Evolutionary conservation across 2,113 vertebrate species (phyloP), one percentile per base, ranked within the genome.

Genomic region (Bagarius yarrelli): DNA sequence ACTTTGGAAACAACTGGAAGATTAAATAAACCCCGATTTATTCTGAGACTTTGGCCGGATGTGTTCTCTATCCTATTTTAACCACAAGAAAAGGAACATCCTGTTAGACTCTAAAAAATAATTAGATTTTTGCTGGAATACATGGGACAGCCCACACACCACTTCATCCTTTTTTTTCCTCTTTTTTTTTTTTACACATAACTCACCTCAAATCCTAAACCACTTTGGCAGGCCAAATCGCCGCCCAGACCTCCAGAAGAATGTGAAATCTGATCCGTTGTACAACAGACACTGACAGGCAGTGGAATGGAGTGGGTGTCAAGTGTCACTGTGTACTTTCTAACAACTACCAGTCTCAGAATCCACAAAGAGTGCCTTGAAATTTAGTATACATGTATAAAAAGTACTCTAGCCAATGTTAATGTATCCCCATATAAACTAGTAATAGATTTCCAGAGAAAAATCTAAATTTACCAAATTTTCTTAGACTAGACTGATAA

Each of bases 201-300:
- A 66, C 19, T 66, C 9, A 4, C 69, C 25, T 52, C 15, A 1
- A 70, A 15, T 53, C 27, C 11, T 53, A 21, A 21, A n/a, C 27
- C 50, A 53, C 52, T 4, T 1, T 53, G 47, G 47, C 30, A 52
- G 50, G 34, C 70, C 27, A 73, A 55, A 32, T 32, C 13, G 16
- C 18, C 11, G 4, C 50, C 50, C 18, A 34, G 52, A 73, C 70
- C n/a, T 32, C 27, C 27, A 73, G 19, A 73, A 55, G 70, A 73
- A 73, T 73, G 70, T 73, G 70, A 52, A 73, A 73, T 55, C 47
- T 53, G 69, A 72, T 72, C 47, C 69, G 12, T 1, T 53, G 25
- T 53, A 72, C 69, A 72, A 53, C 69, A 72, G 70, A 55, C 50
- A 34, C 70, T 55, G 70, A 52, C 70, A 73, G 27, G 30, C 69